Conservation (phyloP, 2,113 vertebrate species). For the Meriones unguiculatus region DNA sequence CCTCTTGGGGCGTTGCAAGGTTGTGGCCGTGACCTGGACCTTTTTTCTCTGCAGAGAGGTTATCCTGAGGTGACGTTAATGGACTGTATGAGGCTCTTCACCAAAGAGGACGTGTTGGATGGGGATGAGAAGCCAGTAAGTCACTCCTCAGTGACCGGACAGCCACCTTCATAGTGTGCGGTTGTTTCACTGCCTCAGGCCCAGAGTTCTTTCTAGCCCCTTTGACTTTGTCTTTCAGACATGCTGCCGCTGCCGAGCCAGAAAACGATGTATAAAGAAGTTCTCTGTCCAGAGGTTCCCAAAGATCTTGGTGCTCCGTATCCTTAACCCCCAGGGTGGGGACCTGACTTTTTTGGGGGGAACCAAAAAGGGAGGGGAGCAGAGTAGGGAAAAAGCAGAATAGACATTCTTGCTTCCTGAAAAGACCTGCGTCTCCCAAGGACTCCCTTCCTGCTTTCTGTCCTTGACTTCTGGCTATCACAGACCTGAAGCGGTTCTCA, state of each 20-base stretch:
- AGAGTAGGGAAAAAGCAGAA: background rate
- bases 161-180: background rate
- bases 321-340: slow-evolving; percentile 85
- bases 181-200: background rate
- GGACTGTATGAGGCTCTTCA: slow-evolving; percentile 96
- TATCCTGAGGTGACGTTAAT: slow-evolving; percentile 93
- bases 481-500: slow-evolving; percentile 98
- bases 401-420: background rate
- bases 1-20: fast-evolving
- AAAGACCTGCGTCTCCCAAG: background rate
- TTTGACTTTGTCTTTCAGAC: slow-evolving; percentile 87
- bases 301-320: slow-evolving; percentile 98
- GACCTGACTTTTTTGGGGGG: background rate
- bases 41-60: slow-evolving; percentile 85
- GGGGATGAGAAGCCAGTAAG: slow-evolving; percentile 97
- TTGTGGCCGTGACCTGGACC: background rate
- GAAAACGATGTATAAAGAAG: slow-evolving; percentile 96
- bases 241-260: slow-evolving; percentile 94
- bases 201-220: background rate
- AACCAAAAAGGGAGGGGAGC: background rate
- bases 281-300: slow-evolving; percentile 98
- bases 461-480: slow-evolving; percentile 86
- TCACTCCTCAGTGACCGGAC: background rate
- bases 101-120: slow-evolving; percentile 96
- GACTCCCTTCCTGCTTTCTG: background rate